These are phyloP conservation scores for Dryas iulia DNA, from an alignment of 1,140 invertebrate species.

Conservation along the genomic window DNA sequence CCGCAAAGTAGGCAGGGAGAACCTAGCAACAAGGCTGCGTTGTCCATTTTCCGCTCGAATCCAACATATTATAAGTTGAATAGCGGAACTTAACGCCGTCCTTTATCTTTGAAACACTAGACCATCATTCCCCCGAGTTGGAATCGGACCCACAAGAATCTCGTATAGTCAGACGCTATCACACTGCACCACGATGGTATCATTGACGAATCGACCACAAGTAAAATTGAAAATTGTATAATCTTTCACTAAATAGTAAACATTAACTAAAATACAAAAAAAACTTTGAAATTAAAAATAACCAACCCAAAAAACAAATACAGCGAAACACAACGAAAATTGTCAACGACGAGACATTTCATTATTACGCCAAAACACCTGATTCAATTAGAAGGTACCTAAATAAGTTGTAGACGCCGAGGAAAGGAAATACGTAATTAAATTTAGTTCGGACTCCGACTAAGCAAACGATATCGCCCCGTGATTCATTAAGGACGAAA, in stretches of 20 bases:
- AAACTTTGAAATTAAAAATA: not conserved
- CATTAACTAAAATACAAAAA: too few species aligned
- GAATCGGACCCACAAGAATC: not conserved
- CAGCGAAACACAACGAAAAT: not conserved
- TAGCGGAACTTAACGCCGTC: too few species aligned
- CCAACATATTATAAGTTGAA: too few species aligned
- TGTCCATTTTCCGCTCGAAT: too few species aligned
- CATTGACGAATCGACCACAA: too few species aligned
- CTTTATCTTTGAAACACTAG: too few species aligned
- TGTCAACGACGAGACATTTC: constrained; percentile 29
- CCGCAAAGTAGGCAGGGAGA: too few species aligned
- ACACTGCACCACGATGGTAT: too few species aligned
- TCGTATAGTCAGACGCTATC: too few species aligned
- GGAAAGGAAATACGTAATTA: constrained; percentile 36
- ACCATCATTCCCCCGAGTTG: not conserved
- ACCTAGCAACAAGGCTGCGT: too few species aligned
- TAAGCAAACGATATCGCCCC: constrained; percentile 28
- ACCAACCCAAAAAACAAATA: not conserved
- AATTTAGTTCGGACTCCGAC: constrained; percentile 37
- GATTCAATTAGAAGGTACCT: constrained; percentile 39
- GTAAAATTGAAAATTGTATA: too few species aligned
- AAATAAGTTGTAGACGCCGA: constrained; percentile 31
- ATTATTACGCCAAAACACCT: constrained; percentile 41
- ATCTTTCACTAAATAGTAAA: too few species aligned
- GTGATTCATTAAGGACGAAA: constrained; percentile 26